Evolutionary conservation across 2,888 invertebrate species (phyloP).

Genomic region (Cataglyphis albicans): DNA sequence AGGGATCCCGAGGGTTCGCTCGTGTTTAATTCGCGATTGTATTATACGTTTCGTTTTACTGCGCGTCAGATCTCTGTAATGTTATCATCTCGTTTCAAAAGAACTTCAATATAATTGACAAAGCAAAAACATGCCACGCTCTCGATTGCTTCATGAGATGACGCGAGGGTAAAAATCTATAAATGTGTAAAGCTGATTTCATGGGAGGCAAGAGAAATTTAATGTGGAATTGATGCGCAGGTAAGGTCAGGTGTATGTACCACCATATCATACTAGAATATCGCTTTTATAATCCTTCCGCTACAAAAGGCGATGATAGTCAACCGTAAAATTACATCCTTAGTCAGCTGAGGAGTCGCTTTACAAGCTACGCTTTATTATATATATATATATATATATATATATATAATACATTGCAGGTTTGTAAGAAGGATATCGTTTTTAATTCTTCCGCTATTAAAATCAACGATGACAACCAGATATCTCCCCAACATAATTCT

Average conservation of each 20-base stretch:
- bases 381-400: conserved; percentile 37
- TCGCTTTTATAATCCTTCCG: conserved; percentile 46
- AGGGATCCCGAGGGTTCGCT: conserved; percentile 52
- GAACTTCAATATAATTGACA: neutral
- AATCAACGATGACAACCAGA: neutral
- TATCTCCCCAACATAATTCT: neutral
- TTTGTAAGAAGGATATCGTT: conserved; percentile 31
- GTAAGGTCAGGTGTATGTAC: conserved; percentile 12
- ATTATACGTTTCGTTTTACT: neutral
- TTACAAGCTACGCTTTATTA: conserved; percentile 41
- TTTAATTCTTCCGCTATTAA: conserved; percentile 38
- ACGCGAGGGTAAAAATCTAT: neutral
- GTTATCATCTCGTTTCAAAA: neutral
- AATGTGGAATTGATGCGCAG: conserved; percentile 24
- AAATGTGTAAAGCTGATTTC: neutral
- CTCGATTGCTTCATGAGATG: neutral
- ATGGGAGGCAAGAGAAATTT: conserved; percentile 27
- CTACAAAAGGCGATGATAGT: conserved; percentile 47
- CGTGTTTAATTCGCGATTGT: conserved; percentile 59
- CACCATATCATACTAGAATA: conserved; percentile 12
- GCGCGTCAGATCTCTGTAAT: neutral
- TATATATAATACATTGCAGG: conserved; percentile 35
- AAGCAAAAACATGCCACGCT: neutral
- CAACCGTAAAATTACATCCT: conserved; percentile 56
- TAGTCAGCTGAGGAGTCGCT: conserved; percentile 23